Base-by-base conservation (phyloP, 2,888 invertebrate species). In the Belgica antarctica region DNA sequence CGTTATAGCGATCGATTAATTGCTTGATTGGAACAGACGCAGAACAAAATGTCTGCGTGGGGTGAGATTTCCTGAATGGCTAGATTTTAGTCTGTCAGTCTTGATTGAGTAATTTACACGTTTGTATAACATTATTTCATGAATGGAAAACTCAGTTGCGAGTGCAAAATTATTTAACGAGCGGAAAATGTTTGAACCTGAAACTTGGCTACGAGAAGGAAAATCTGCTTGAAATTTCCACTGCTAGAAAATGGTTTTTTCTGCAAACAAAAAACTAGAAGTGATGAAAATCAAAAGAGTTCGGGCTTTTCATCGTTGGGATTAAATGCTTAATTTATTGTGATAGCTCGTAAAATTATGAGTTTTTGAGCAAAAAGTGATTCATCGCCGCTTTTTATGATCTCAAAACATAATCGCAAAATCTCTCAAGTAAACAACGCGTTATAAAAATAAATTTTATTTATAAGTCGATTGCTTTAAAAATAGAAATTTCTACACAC, bases 401-500 rank as follows among this genome's bases (percentile, higher is more conserved):
- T 41, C 15, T 41, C 41, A 41, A 41, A n/a, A 41, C 41, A n/a
- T 15, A 41, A 41, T 41, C 10, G 10, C 12, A 41, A 41, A 15
- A n/a, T n/a, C n/a, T n/a, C n/a, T n/a, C 15, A 41, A 41, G 12
- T 41, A 41, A n/a, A 41, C n/a, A 41, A 41, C 41, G n/a, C 5
- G 41, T 41, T 41, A n/a, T 41, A 15, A n/a, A 12, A 41, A 41
- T n/a, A 41, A 15, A 41, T 41, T n/a, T 41, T 52, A 52, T 52
- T 68, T 57, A 24, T 57, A 57, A 68, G 7, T 19, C 31, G 4
- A 68, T 68, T 28, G 65, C 17, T 34, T 22, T 66, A 66, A 17
- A 52, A 66, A 28, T 66, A 66, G 66, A 15, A n/a, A 34, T 24
- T 22, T 22, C n/a, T 15, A 0, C 65, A 46, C 68, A 47, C 57